These are phyloP conservation scores for Calliopum simillimum DNA, from an alignment of 2,888 invertebrate species.

Conservation along the genomic window DNA sequence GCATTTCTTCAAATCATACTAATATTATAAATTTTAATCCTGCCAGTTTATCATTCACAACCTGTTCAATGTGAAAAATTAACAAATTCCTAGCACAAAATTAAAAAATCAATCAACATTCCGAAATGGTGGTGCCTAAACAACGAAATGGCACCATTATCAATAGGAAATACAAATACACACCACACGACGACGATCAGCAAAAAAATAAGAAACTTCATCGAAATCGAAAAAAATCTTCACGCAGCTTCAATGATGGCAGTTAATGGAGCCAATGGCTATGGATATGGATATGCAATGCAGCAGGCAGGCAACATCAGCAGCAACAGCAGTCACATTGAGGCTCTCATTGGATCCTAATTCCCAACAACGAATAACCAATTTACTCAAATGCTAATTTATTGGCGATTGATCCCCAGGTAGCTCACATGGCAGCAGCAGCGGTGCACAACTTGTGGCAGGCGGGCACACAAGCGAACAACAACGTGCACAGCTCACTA, in stretches of 20 bases:
- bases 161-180: not conserved
- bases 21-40: too few species aligned
- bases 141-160: not conserved
- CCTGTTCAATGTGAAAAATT: slow-evolving; percentile 2
- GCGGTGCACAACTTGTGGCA: slow-evolving; percentile 26
- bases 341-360: slow-evolving; percentile 60
- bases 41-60: not conserved
- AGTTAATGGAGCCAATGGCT: slow-evolving; percentile 25
- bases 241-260: slow-evolving; percentile 22
- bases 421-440: slow-evolving; percentile 47
- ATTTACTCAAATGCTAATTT: slow-evolving; percentile 67
- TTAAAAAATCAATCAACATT: slow-evolving; percentile 26
- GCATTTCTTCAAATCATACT: too few species aligned
- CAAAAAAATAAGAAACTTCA: slow-evolving; percentile 14
- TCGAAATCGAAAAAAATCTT: slow-evolving; percentile 1
- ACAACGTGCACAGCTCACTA: too few species aligned
- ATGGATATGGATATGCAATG: not conserved
- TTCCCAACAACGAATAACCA: slow-evolving; percentile 65
- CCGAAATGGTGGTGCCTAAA: not conserved
- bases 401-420: slow-evolving; percentile 65
- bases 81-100: slow-evolving; percentile 3
- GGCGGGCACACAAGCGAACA: slow-evolving; percentile 33
- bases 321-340: slow-evolving; percentile 42
- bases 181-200: too few species aligned
- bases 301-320: too few species aligned